Percentiles rank a stretch among this genome's conserved stretches.
phyloP scores from a whole-genome alignment of 1,140 invertebrate genomes.

The Drosophila burlai region DNA sequence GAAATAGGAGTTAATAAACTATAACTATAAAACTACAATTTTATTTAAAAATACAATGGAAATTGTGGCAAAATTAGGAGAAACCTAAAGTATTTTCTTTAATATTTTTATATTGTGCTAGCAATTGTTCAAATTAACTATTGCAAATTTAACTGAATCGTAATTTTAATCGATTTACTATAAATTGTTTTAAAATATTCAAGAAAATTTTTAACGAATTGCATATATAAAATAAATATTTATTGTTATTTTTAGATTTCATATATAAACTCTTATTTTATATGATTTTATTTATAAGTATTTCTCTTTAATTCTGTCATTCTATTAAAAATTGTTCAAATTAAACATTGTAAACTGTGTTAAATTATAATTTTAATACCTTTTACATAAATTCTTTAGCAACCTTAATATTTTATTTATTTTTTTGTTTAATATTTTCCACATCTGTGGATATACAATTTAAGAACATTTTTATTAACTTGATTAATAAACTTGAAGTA shows the following conservation, averaged over 20 bases:
- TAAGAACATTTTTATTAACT: neutral
- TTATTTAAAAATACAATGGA: too few species aligned
- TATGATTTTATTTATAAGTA: too few species aligned
- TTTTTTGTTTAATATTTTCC: neutral
- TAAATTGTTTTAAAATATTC: too few species aligned
- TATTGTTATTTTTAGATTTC: neutral
- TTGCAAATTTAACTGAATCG: too few species aligned
- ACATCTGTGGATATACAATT: neutral
- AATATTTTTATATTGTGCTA: too few species aligned
- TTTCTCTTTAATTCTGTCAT: too few species aligned
- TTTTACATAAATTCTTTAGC: neutral
- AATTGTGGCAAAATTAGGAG: neutral
- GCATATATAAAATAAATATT: neutral
- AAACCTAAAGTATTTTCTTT: neutral
- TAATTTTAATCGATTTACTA: too few species aligned
- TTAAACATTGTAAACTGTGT: neutral
- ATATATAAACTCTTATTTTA: neutral
- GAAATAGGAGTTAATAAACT: neutral
- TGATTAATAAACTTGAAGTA: constrained; percentile 4
- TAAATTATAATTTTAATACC: neutral
- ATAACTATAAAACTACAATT: neutral
- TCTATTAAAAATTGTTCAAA: too few species aligned
- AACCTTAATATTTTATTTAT: neutral
- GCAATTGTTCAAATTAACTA: too few species aligned
- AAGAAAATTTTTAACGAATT: too few species aligned